Evolutionary conservation across 2,797 vertebrate species (phyloP).

Genomic region (Acrossocheilus fasciatus): DNA sequence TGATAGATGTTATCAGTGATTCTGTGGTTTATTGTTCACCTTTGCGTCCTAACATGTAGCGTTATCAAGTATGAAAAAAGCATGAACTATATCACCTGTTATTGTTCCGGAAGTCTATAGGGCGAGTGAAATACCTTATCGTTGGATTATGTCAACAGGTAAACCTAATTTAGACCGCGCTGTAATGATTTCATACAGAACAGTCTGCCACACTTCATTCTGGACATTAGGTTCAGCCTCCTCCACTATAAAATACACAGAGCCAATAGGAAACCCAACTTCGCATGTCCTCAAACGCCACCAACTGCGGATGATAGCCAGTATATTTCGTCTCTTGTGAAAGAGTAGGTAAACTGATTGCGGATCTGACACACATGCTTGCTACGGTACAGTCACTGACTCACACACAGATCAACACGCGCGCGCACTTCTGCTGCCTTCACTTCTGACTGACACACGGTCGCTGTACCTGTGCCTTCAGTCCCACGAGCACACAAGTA

Average conservation of each 20-base stretch:
- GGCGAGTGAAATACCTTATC: neutral
- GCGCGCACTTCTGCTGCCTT: neutral
- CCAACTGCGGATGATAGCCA: neutral
- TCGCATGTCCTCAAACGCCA: neutral
- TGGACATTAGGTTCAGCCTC: neutral
- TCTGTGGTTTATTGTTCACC: neutral
- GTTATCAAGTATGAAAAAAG: neutral
- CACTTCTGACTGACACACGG: neutral
- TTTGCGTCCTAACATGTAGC: neutral
- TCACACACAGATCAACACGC: neutral
- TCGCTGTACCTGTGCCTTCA: neutral
- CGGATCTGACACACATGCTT: neutral
- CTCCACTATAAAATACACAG: neutral
- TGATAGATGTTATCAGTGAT: neutral
- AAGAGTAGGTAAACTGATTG: slow-evolving; percentile 12
- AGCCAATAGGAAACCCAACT: slow-evolving; percentile 20
- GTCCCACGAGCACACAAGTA: neutral
- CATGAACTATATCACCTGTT: neutral
- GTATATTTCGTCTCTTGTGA: neutral
- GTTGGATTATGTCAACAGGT: neutral
- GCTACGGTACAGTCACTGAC: neutral
- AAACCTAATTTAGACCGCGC: neutral
- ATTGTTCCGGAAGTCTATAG: neutral
- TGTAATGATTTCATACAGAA: neutral
- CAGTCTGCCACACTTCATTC: neutral